These are phyloP conservation scores for Limnephilus marmoratus DNA, from an alignment of 2,888 invertebrate genomes.

Conservation along the genomic window DNA sequence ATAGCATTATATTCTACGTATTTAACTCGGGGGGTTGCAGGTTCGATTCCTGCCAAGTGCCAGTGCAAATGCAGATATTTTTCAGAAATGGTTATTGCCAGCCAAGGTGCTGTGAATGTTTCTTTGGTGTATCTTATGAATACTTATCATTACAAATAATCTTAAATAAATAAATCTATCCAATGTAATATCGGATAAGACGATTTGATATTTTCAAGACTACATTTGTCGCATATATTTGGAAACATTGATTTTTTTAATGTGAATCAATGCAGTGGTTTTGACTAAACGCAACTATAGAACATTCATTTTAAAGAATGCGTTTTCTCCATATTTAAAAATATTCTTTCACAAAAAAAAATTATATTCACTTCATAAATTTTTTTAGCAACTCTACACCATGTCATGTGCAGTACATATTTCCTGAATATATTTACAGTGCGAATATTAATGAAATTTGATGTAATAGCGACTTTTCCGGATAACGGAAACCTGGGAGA, in stretches of 20 bases:
- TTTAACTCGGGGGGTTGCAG: background rate
- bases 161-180: background rate
- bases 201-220: background rate
- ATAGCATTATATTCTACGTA: background rate
- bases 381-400: background rate
- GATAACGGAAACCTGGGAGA: slow-evolving; percentile 76
- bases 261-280: background rate
- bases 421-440: background rate
- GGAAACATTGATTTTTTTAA: background rate
- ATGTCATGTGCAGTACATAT: background rate
- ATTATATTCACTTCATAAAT: background rate
- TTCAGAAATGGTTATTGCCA: background rate
- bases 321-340: background rate
- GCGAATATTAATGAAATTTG: background rate
- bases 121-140: background rate
- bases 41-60: background rate
- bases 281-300: background rate
- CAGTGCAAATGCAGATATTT: background rate
- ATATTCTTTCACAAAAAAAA: background rate
- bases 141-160: background rate
- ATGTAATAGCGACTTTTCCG: slow-evolving; percentile 73
- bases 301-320: background rate
- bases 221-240: background rate
- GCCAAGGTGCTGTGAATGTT: background rate
- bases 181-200: background rate